Evolutionary conservation across 2,888 invertebrate species (phyloP), one percentile per base, ranked within the genome.

Genomic region (Lycaena phlaeas): DNA sequence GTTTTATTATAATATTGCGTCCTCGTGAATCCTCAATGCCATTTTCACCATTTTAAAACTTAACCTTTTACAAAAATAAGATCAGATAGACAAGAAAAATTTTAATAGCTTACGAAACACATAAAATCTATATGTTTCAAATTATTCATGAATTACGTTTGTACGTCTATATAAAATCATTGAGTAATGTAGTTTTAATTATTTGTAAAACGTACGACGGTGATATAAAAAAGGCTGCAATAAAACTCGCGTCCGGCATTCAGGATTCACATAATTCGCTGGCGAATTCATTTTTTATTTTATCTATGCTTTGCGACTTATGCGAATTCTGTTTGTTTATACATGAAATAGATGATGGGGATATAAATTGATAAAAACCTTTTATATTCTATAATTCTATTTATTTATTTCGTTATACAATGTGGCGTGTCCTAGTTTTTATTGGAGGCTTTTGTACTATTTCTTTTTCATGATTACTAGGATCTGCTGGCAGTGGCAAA

Each of bases 11-110:
- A 46, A 47, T 66, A 75, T 79, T 79, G 78, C 79, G 78, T 72
- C 77, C 59, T 74, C 76, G 77, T 79, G 79, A 79, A 79, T 79
- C 78, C 78, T 81, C 63, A 79, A 79, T 79, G 78, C 72, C 72
- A 45, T 46, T n/a, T n/a, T n/a, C n/a, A n/a, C n/a, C n/a, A n/a
- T n/a, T n/a, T n/a, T n/a, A n/a, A n/a, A n/a, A n/a, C n/a, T 44
- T 48, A 27, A 37, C 14, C n/a, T n/a, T n/a, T n/a, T n/a, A n/a
- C n/a, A n/a, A n/a, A n/a, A n/a, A n/a, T n/a, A n/a, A n/a, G n/a
- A n/a, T n/a, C n/a, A n/a, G n/a, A n/a, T n/a, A n/a, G n/a, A 42
- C 42, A 38, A 41, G 28, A 37, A 17, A 40, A 40, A 25, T 38
- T 36, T 28, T 34, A 30, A 54, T 49, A 50, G 54, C 53, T 45